Evolutionary conservation across 2,797 vertebrate genomes (phyloP), one percentile per base, ranked within the genome.

Genomic region (Sebastes hopkinsi): DNA sequence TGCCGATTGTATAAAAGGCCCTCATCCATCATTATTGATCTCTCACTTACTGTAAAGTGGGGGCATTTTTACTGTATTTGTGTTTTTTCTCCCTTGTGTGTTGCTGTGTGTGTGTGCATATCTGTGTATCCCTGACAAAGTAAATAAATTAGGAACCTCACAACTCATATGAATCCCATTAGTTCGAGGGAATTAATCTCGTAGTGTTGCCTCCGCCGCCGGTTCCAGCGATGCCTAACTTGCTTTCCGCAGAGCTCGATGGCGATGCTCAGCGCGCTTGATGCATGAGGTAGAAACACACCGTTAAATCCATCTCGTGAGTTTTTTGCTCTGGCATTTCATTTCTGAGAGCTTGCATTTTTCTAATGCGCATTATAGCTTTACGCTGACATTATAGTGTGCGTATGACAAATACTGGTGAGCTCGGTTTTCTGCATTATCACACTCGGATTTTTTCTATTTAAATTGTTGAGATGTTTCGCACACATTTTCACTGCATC

Each of bases 181-280:
- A 97, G 97, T 97, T 97, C 90, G 82, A 77, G 92, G 83, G 96
- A 94, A 97, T 97, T 96, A 96, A 97, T 97, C 96, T 97, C 83
- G 61, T 64, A 10, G 88, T 71, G 84, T 85, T 85, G 80, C 93
- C 91, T 89, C 92, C 77, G 93, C 82, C 25, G 91, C 78, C 65
- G 92, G 83, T 90, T 86, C 73, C 94, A 84, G 94, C 88, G 91
- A 93, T 89, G 72, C 62, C 27, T 92, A 93, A 93, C 96, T 85
- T 50, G 88, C 81, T 83, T 64, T 82, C 42, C 62, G 66, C 84
- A 59, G 76, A 78, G 86, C 84, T 83, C 23, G 58, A 83, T 87
- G 76, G 79, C 76, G 70, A 87, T 84, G 90, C 94, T 93, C 90
- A 75, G 92, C 92, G 89, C 90, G 80, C 93, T 96, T 96, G 94